These are phyloP conservation scores for Leptopilina clavipes DNA, from an alignment of 1,140 invertebrate genomes.

Conservation along the genomic window DNA sequence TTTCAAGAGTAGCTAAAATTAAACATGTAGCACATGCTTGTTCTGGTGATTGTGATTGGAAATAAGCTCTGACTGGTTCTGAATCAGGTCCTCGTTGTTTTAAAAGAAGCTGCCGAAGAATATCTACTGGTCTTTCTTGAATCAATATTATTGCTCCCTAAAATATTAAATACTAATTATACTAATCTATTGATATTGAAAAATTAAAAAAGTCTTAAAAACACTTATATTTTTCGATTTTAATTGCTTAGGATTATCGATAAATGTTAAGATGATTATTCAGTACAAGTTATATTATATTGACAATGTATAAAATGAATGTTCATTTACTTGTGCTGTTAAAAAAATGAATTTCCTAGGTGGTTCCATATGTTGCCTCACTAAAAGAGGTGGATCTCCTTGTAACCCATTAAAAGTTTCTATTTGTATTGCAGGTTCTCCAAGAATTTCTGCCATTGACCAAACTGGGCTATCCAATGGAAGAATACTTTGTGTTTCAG, in stretches of 20 bases:
- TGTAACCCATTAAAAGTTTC: slow-evolving; percentile 66
- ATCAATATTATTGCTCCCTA: slow-evolving; percentile 88
- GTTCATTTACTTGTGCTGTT: slow-evolving; percentile 81
- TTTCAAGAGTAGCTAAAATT: slow-evolving; percentile 87
- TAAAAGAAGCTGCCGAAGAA: slow-evolving; percentile 86
- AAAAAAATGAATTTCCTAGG: slow-evolving; percentile 88
- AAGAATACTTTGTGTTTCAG: slow-evolving; percentile 85
- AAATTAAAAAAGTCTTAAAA: background rate
- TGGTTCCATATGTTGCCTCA: slow-evolving; percentile 85
- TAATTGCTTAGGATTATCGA: background rate
- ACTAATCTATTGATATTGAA: background rate
- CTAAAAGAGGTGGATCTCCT: slow-evolving; percentile 79
- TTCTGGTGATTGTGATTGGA: slow-evolving; percentile 86
- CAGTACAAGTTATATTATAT: too few relatives aligned
- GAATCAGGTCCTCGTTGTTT: slow-evolving; percentile 90
- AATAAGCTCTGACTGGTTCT: slow-evolving; percentile 89
- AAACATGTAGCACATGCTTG: slow-evolving; percentile 93
- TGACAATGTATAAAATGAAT: slow-evolving; percentile 2
- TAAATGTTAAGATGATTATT: too few relatives aligned
- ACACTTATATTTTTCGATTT: background rate
- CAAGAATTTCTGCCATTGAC: slow-evolving; percentile 83
- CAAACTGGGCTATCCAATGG: slow-evolving; percentile 89
- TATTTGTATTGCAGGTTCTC: slow-evolving; percentile 69
- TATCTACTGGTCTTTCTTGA: slow-evolving; percentile 90
- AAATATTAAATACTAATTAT: slow-evolving; percentile 42